Evolutionary conservation across 2,113 vertebrate genomes (phyloP), one percentile per base, ranked within the genome.

Genomic region (Speoplatyrhinus poulsoni): DNA sequence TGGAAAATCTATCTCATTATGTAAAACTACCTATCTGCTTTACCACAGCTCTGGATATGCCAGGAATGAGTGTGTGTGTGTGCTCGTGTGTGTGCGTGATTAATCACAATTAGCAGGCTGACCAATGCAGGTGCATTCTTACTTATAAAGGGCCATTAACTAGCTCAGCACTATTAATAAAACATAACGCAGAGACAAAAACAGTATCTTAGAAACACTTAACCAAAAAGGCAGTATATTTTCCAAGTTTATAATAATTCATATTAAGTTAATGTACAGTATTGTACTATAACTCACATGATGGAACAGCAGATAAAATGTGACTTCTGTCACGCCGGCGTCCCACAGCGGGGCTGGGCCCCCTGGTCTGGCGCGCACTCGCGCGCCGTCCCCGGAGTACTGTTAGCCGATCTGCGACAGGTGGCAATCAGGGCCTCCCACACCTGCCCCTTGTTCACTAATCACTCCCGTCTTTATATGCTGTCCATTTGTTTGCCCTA

Each of bases 101-200:
- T 88, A 87, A 90, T 89, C 80, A 90, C 81, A 91, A 89, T 90
- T 89, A 91, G 82, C 83, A 78, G 79, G 70, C 72, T 80, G 85
- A 89, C 82, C 85, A 84, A 87, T 89, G 85, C 84, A 85, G 85
- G 87, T 87, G 83, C 86, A 87, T 75, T 75, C 76, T 83, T 82
- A 69, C 26, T 73, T 67, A 70, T 73, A 87, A 86, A 79, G 77
- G 84, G 73, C 82, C 83, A 85, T 89, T 86, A 82, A 86, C 80
- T 79, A 81, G 72, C 81, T 81, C 81, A 71, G 81, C 74, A 82
- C 63, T 62, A 72, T 57, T 41, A 71, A 72, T 41, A 71, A 72
- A 77, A 79, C 67, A 77, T 76, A 84, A 82, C 61, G 67, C 8
- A 9, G 64, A 83, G 77, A 82, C 77, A 81, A 88, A 85, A 83